A percentile compares a stretch with the other conserved stretches of the same genome.
These are phyloP conservation scores for Drosophila hydei DNA, from an alignment of 1,140 invertebrate species.

Conservation along the genomic window DNA sequence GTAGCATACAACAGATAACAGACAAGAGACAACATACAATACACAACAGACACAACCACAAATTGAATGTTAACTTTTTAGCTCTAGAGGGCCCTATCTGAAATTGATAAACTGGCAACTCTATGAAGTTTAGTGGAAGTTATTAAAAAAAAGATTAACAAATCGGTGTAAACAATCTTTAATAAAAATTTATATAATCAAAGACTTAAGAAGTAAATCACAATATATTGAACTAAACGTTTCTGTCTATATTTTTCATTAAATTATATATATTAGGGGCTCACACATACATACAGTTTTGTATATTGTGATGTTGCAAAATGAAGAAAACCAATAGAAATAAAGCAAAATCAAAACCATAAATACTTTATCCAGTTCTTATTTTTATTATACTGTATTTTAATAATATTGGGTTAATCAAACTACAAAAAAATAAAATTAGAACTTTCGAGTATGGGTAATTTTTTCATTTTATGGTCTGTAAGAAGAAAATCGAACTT, in stretches of 20 bases:
- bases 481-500: conserved; percentile 16
- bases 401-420: not conserved
- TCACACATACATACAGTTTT: conserved; percentile 2
- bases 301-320: not conserved
- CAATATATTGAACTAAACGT: not conserved
- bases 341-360: not conserved
- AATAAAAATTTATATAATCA: conserved; percentile 7
- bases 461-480: not conserved
- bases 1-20: conserved; percentile 26
- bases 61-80: conserved; percentile 77
- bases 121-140: conserved; percentile 16
- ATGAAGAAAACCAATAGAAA: not conserved
- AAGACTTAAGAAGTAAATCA: conserved; percentile 1
- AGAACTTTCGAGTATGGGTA: not conserved
- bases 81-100: conserved; percentile 67
- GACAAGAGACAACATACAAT: conserved; percentile 30
- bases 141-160: conserved; percentile 23
- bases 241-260: conserved; percentile 5
- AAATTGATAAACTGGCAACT: not conserved
- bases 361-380: no score
- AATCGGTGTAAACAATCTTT: conserved; percentile 27
- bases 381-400: no score
- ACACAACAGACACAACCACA: conserved; percentile 36
- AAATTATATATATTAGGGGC: not conserved
- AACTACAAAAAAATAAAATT: not conserved